Conservation (phyloP, 2,113 vertebrate genomes). For the Halcyon malimbica region DNA sequence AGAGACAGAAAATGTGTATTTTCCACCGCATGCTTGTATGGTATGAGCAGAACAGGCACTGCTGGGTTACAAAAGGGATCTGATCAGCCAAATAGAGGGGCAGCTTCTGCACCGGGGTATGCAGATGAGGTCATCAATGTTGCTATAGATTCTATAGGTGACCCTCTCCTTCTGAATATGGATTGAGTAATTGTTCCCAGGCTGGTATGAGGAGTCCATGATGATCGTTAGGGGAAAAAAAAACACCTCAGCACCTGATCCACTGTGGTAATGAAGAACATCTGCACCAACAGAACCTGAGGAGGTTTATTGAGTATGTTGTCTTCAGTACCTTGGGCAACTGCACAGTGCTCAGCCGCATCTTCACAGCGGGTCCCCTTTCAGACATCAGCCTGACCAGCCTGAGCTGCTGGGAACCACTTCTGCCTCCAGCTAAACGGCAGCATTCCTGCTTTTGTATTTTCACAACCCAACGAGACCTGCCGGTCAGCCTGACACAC, state of each 20-base stretch:
- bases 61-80: neutral
- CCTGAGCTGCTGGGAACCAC: neutral
- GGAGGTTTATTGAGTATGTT: neutral
- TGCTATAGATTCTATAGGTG: neutral
- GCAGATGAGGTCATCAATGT: fast-evolving
- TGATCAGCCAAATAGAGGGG: fast-evolving
- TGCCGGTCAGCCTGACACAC: fast-evolving
- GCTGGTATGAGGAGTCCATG: neutral
- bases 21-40: fast-evolving
- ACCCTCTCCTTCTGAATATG: neutral
- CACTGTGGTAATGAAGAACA: neutral
- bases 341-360: neutral
- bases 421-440: neutral
- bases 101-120: neutral
- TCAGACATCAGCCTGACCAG: neutral
- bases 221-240: neutral
- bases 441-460: neutral
- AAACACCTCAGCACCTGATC: neutral
- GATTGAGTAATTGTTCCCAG: neutral
- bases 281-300: neutral
- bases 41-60: neutral
- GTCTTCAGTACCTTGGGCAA: neutral
- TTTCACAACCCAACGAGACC: neutral
- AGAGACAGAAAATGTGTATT: neutral
- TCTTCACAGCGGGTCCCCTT: fast-evolving